Percentiles rank a stretch among this genome's conserved stretches.
These are phyloP conservation scores for Seriola quinqueradiata DNA, from an alignment of 2,113 vertebrate genomes.

Conservation along the genomic window DNA sequence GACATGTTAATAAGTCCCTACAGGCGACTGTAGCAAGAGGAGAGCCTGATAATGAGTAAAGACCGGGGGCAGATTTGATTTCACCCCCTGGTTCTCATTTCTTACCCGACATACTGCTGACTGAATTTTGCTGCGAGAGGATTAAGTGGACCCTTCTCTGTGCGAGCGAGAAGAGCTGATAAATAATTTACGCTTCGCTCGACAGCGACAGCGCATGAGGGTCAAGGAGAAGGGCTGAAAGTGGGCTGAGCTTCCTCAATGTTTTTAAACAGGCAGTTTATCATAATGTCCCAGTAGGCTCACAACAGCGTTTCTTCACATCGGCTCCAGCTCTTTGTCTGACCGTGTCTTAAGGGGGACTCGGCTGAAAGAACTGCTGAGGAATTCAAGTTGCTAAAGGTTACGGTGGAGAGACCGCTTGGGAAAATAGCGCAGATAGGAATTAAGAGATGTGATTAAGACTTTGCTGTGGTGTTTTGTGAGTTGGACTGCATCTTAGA, in stretches of 20 bases:
- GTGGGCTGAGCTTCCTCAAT: constrained; percentile 49
- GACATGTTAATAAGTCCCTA: constrained; percentile 75
- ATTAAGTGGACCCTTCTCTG: constrained; percentile 64
- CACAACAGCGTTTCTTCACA: constrained; percentile 39
- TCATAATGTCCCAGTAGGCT: constrained; percentile 64
- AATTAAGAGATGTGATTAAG: constrained; percentile 22
- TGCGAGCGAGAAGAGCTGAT: constrained; percentile 48
- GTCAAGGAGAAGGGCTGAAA: constrained; percentile 50
- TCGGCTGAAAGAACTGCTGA: constrained; percentile 29
- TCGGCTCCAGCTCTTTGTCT: constrained; percentile 38
- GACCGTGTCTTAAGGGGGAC: background rate
- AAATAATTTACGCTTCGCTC: constrained; percentile 74
- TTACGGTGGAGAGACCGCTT: constrained; percentile 19
- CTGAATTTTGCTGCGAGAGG: constrained; percentile 56
- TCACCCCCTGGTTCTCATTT: constrained; percentile 55
- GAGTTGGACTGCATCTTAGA: background rate
- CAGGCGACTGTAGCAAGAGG: constrained; percentile 46
- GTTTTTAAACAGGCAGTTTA: constrained; percentile 68
- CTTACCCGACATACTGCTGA: constrained; percentile 37
- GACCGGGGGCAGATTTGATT: constrained; percentile 65
- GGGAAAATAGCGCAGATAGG: constrained; percentile 24
- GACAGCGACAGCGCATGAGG: constrained; percentile 39
- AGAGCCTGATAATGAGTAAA: constrained; percentile 52
- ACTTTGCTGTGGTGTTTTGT: constrained; percentile 4
- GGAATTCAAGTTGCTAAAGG: constrained; percentile 44